phyloP scores from a whole-genome alignment of 2,113 vertebrate genomes.

The Rafetus swinhoei region DNA sequence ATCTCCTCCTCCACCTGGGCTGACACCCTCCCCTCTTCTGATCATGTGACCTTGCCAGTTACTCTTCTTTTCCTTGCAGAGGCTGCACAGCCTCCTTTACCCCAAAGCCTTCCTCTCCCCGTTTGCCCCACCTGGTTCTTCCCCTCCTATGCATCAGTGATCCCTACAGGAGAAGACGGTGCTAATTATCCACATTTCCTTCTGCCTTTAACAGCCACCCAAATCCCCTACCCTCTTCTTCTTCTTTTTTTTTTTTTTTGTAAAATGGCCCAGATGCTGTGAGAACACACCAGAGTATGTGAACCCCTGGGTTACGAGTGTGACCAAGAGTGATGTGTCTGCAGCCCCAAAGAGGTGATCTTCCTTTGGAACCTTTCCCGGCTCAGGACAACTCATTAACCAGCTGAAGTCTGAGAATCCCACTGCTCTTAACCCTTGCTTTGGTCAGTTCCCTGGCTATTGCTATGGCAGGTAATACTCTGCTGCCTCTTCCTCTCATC shows the following conservation, averaged over 20 bases:
- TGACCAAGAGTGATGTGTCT: not conserved
- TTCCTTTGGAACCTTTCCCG: not conserved
- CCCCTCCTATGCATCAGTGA: not conserved
- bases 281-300: not conserved
- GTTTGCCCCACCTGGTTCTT: not conserved
- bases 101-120: not conserved
- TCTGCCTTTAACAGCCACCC: not conserved
- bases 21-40: not conserved
- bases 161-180: accelerated
- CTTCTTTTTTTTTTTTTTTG: not conserved
- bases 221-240: not conserved
- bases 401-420: not conserved
- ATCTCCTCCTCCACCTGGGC: not conserved
- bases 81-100: not conserved
- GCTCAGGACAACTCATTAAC: not conserved
- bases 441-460: not conserved
- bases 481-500: not conserved
- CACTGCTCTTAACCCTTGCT: not conserved
- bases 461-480: not conserved
- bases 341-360: not conserved
- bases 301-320: not conserved
- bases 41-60: not conserved
- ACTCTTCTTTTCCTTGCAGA: not conserved
- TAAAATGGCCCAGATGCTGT: not conserved
- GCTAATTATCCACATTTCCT: not conserved